phyloP scores from a whole-genome alignment of 35 echinoderm and acorn worm genomes.

The Lytechinus pictus region DNA sequence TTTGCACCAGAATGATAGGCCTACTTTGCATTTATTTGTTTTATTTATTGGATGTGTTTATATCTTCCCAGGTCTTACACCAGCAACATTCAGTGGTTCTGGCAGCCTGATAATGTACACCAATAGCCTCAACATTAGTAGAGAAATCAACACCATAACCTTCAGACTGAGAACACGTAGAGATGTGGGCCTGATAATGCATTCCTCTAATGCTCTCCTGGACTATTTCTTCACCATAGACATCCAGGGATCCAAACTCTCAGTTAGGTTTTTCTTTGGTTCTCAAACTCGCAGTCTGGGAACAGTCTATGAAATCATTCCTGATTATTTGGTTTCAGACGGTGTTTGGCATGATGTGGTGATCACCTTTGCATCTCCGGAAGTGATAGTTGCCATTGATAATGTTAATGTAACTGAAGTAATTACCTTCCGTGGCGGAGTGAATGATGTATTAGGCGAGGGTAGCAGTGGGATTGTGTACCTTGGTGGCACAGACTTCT shows the following conservation, averaged over 20 bases:
- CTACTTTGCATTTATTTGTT: neutral
- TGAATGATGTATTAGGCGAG: conserved; percentile 47
- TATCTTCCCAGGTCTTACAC: conserved; percentile 61
- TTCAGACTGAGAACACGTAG: conserved; percentile 55
- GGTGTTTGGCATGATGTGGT: conserved; percentile 80
- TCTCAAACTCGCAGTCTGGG: neutral
- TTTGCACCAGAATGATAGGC: too few relatives aligned
- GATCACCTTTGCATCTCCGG: conserved; percentile 31
- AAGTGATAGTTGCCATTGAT: conserved; percentile 55
- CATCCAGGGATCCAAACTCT: conserved; percentile 24
- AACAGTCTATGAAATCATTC: neutral
- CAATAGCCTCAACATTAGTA: conserved; percentile 59
- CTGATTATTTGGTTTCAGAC: conserved; percentile 54
- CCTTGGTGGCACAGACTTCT: conserved; percentile 60
- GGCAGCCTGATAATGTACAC: conserved; percentile 58
- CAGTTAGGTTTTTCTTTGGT: conserved; percentile 48
- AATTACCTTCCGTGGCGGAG: neutral
- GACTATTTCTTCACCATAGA: conserved; percentile 73
- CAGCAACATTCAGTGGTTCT: conserved; percentile 67
- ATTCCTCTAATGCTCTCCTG: conserved; percentile 50
- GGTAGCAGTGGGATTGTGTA: conserved; percentile 45
- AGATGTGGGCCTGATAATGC: conserved; percentile 60
- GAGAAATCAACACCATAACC: conserved; percentile 51
- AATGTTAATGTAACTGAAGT: neutral
- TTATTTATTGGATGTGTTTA: neutral